Evolutionary conservation across 1,140 invertebrate species (phyloP), one percentile per base, ranked within the genome.

Genomic region (Mylabris phalerata): DNA sequence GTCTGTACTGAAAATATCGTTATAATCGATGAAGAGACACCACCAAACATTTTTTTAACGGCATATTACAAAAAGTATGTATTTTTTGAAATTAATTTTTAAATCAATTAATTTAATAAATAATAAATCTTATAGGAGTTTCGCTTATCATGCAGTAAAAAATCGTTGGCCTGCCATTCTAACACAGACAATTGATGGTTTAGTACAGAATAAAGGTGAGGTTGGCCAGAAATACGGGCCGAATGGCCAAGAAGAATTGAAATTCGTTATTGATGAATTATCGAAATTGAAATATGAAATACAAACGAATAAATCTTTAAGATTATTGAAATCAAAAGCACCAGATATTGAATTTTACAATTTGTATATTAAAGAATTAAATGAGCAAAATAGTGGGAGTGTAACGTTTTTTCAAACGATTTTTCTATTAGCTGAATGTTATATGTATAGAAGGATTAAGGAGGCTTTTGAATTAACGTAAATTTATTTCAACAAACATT

Each of bases 341-440:
- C 60, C 72, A 13, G 85, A 88, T 75, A 72, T 74, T 10, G 9
- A 65, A n/a, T 65, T 79, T 48, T 90, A 87, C 83, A 88, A 89
- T 73, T 59, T 77, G 9, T 77, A 78, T 62, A 69, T 88, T 13
- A 55, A 79, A 79, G 72, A 83, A 81, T 61, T 66, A 73, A 25
- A 76, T 77, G 67, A 75, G 76, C 42, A 73, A 57, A 49, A 66
- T 42, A 72, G 19, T 2, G 77, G 9, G 71, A 73, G 24, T 74
- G 19, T 79, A 5, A 82, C 80, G 10, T 98, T 92, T 82, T 98
- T 90, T 71, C 82, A 83, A 43, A 82, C 86, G 44, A 75, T 83
- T 4, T 98, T 92, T 92, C 76, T 98, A 0, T 89, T 91, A 69
- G 82, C 85, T 7, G 95, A 98, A 77, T 95, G 93, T 69, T 98